Evolutionary conservation across 2,888 invertebrate species (phyloP), one percentile per base, ranked within the genome.

Genomic region (Muschampia plurimacula): DNA sequence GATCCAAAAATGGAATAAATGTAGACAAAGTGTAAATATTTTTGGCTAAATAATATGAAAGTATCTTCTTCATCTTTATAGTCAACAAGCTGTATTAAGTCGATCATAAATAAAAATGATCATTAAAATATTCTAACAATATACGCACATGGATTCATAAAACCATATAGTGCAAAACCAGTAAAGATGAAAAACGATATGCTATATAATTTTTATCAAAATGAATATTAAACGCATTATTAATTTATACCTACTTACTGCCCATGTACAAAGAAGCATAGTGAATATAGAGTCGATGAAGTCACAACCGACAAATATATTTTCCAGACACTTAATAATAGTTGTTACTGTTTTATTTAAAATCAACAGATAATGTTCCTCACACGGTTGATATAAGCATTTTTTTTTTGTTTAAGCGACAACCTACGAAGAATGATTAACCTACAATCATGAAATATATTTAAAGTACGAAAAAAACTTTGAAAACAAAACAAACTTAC

Each of bases 181-280:
- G n/a, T 69, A 69, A 69, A 55, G 22, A 55, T 64, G 63, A 69
- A 69, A 69, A 55, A 64, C 32, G 63, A 69, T 64, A 69, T n/a
- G 12, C 4, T 46, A 46, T 41, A 13, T 52, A 69, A 12, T 55
- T 64, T 69, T 64, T 32, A 41, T 63, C 64, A 44, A 46, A 12
- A 49, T 5, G 3, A 49, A n/a, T 49, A 49, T n/a, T 52, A 63
- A 44, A 55, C 41, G 55, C 55, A 69, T 69, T 69, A 64, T 64
- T 49, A 64, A 57, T 15, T 52, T 39, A 55, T 55, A 5, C 49
- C 36, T 49, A 13, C 52, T 32, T 22, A 52, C 0, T 15, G 13
- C n/a, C 32, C 13, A 44, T n/a, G 32, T 10, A n/a, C 8, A 41
- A 41, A 41, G 41, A 41, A 9, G 9, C 41, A 41, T 41, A 41